A percentile compares a stretch with the other conserved stretches of the same genome.
These are phyloP conservation scores for Passer domesticus DNA, from an alignment of 2,113 vertebrate genomes.

Conservation along the genomic window DNA sequence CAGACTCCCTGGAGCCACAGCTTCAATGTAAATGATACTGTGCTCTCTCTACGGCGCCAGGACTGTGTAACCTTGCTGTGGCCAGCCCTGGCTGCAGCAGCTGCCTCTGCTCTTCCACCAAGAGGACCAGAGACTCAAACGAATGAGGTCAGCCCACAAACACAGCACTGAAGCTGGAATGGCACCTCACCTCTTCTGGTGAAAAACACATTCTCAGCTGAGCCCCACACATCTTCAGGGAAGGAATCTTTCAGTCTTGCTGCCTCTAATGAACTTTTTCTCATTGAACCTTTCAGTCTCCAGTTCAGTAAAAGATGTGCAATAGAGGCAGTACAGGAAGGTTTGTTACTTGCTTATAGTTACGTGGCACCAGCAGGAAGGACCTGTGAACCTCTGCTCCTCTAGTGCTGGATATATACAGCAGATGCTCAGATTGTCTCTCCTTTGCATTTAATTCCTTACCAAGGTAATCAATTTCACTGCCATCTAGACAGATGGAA, in stretches of 20 bases:
- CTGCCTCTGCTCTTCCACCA: not conserved
- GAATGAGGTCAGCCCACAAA: not conserved
- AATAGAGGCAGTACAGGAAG: not conserved
- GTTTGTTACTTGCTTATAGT: not conserved
- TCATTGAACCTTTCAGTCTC: not conserved
- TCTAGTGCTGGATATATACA: not conserved
- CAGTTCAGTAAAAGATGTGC: not conserved
- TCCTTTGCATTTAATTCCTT: not conserved
- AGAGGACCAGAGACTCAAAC: not conserved
- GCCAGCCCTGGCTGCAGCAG: not conserved
- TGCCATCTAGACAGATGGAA: not conserved
- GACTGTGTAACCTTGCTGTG: not conserved
- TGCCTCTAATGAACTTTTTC: not conserved
- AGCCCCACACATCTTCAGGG: not conserved
- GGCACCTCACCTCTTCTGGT: not conserved
- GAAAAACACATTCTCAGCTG: not conserved
- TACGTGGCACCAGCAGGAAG: not conserved
- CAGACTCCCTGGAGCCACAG: conserved; percentile 51
- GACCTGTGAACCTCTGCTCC: not conserved
- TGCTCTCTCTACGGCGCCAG: not conserved
- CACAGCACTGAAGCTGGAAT: not conserved
- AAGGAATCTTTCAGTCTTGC: not conserved
- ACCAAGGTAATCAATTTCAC: not conserved
- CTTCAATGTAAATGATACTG: conserved; percentile 29
- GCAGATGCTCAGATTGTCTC: not conserved